These are phyloP conservation scores for Microcebus griseorufus DNA, from an alignment of 2,113 vertebrate genomes.

Conservation along the genomic window DNA sequence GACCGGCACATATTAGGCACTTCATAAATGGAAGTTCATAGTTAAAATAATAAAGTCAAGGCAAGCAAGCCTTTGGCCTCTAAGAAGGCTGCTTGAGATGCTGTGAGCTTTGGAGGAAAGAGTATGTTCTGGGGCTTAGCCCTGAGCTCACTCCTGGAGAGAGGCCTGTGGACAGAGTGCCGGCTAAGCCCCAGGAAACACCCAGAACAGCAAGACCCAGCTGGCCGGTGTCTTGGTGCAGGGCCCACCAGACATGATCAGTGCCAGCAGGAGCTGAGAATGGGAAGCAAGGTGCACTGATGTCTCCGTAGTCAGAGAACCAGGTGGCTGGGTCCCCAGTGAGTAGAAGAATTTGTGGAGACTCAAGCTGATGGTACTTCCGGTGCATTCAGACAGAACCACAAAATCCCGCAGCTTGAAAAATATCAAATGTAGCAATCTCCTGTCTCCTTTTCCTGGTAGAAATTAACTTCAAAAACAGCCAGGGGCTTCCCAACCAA, in stretches of 20 bases:
- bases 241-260: background rate
- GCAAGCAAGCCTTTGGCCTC: background rate
- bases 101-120: background rate
- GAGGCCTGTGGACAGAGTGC: too few relatives aligned
- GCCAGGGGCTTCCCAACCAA: fast-evolving
- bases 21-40: background rate
- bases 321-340: fast-evolving
- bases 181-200: background rate
- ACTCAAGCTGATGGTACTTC: background rate
- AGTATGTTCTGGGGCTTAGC: background rate
- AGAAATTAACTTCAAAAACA: background rate
- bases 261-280: background rate
- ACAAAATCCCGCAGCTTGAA: background rate
- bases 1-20: fast-evolving
- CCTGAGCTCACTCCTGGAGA: background rate
- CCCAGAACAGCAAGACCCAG: background rate
- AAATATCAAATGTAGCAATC: background rate
- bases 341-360: fast-evolving
- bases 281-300: background rate
- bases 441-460: fast-evolving
- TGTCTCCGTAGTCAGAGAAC: background rate
- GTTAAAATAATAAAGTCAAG: background rate
- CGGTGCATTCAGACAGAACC: fast-evolving
- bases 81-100: fast-evolving
- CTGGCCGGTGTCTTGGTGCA: background rate